Conservation (phyloP, 2,888 invertebrate genomes). For the Sericinus montela region DNA sequence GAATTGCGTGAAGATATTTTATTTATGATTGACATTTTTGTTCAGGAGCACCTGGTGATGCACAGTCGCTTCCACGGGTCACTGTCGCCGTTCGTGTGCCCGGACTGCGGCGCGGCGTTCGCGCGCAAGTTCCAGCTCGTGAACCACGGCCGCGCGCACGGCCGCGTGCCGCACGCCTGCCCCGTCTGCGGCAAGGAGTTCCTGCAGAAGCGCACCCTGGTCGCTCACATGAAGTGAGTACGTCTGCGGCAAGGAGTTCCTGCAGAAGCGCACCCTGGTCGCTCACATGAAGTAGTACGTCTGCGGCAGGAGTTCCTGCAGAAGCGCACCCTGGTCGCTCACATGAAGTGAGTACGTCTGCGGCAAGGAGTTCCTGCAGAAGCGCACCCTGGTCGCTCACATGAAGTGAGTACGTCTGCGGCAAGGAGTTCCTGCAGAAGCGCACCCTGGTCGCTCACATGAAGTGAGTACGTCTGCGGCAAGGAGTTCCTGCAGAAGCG, state of each 20-base stretch:
- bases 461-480: neutral
- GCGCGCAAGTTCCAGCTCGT: constrained; percentile 92
- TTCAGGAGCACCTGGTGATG: constrained; percentile 85
- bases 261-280: too few species aligned
- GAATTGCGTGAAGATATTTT: too few species aligned
- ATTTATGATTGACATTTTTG: too few species aligned
- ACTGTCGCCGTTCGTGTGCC: constrained; percentile 95
- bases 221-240: constrained; percentile 75
- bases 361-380: too few species aligned
- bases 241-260: too few species aligned
- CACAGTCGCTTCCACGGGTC: constrained; percentile 97
- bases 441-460: constrained; percentile 21
- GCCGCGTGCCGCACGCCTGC: constrained; percentile 89
- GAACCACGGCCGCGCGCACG: constrained; percentile 90
- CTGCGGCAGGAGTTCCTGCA: constrained; percentile 87
- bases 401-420: constrained; percentile 77
- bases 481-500: constrained; percentile 91
- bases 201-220: constrained; percentile 88
- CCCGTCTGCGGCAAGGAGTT: constrained; percentile 92
- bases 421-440: constrained; percentile 90
- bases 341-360: too few species aligned
- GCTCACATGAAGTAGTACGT: too few species aligned
- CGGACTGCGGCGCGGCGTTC: constrained; percentile 92
- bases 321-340: constrained; percentile 56
- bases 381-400: neutral